Base-by-base conservation (phyloP, 2,888 invertebrate genomes). In the Sphaerophoria rueppellii region DNA sequence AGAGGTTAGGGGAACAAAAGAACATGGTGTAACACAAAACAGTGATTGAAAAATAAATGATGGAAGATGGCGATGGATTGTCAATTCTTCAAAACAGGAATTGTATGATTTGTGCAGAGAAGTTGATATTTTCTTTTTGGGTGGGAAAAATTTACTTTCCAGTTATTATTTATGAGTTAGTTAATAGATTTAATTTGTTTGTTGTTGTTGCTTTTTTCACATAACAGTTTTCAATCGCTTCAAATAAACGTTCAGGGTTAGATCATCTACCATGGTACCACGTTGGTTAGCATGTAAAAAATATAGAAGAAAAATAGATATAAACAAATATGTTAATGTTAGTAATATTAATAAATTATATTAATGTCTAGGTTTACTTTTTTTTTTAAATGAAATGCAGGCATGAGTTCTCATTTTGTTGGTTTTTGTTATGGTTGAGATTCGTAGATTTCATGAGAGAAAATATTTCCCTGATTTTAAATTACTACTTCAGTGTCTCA, bases 211-310 rank as follows among this genome's bases (percentile, higher is more conserved):
- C 82, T 85, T 70, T 71, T 71, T 81, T 76, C 81, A 85, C 77
- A 81, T 77, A 81, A 81, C 81, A 85, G 72, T 81, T 77, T 77
- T 87, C 76, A 75, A 86, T 82, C 74, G 80, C 86, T 86, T 78
- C 79, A 86, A 76, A 70, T 87, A 83, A 81, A 81, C 86, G 76
- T 77, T 86, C 82, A 71, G 72, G 73, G 82, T 87, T 85, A 85
- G 80, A 87, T 89, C 89, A 88, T 89, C 89, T 90, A 90, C 89
- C 89, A 88, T 89, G 88, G 89, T 87, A 88, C 89, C 89, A 88
- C 88, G 88, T 88, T 87, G 87, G 89, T 88, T 89, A 89, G 89
- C 90, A 89, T 89, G 88, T 88, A 88, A 88, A 88, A 87, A 88
- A 86, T 87, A 87, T 87, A 87, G 86, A 87, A 86, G 87, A 88